These are phyloP conservation scores for Sinotaia quadrata DNA, from an alignment of 2,888 invertebrate genomes.

Conservation along the genomic window DNA sequence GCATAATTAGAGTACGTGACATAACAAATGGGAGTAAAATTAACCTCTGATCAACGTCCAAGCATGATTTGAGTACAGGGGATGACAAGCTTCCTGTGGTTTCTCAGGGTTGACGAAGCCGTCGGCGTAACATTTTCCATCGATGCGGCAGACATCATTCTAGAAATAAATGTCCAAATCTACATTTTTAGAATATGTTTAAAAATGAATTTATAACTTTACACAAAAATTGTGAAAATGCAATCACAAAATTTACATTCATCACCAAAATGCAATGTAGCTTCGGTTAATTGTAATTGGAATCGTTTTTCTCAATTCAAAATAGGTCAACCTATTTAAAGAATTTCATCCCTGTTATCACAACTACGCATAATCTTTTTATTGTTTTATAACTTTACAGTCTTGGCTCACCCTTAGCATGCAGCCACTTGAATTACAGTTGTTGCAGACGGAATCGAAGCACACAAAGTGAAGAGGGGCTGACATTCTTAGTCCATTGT, in stretches of 20 bases:
- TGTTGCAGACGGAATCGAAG: slow-evolving; percentile 44
- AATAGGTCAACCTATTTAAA: too few species aligned
- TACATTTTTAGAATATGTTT: too few species aligned
- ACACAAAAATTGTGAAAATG: background rate
- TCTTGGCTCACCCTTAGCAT: slow-evolving; percentile 29
- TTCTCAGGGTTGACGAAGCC: slow-evolving; percentile 39
- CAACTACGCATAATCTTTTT: too few species aligned
- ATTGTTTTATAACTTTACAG: too few species aligned
- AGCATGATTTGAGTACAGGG: slow-evolving; percentile 29
- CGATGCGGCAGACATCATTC: slow-evolving; percentile 53
- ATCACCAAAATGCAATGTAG: too few species aligned
- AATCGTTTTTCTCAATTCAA: too few species aligned
- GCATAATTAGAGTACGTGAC: too few species aligned
- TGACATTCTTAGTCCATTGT: slow-evolving; percentile 32
- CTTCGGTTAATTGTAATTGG: too few species aligned
- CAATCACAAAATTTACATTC: background rate
- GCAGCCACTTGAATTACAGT: slow-evolving; percentile 32
- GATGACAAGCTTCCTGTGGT: slow-evolving; percentile 39
- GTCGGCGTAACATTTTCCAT: slow-evolving; percentile 48
- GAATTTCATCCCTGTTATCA: too few species aligned
- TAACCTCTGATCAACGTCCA: slow-evolving; percentile 47
- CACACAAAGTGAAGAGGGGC: slow-evolving; percentile 23
- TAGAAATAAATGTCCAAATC: slow-evolving; percentile 26
- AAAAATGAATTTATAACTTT: too few species aligned
- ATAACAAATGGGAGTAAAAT: too few species aligned